phyloP scores from a whole-genome alignment of 2,888 invertebrate species.

The Cataglyphis cursor region DNA sequence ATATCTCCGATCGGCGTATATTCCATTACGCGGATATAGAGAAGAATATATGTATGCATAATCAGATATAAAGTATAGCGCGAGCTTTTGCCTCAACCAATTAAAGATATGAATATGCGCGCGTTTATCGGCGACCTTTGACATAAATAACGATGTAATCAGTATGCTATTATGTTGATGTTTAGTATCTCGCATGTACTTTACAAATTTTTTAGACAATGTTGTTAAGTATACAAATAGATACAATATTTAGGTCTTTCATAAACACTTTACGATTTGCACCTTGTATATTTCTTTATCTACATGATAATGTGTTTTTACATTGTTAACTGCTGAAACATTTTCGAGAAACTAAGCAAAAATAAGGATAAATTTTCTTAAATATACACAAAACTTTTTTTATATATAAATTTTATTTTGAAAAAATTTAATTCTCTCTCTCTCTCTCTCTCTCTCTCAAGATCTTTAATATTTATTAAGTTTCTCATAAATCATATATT shows the following conservation, averaged over 20 bases:
- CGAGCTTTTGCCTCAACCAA: background rate
- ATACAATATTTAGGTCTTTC: background rate
- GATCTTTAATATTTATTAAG: background rate
- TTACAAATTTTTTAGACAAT: conserved; percentile 9
- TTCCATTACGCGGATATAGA: background rate
- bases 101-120: background rate
- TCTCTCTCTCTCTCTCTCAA: background rate
- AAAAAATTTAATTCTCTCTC: too few relatives aligned
- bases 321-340: background rate
- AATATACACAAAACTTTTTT: background rate
- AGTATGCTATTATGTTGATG: background rate
- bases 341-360: background rate
- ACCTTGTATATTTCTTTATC: background rate
- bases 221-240: background rate
- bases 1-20: conserved; percentile 6
- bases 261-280: background rate
- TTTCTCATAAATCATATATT: background rate
- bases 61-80: conserved; percentile 21
- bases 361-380: background rate
- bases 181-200: background rate
- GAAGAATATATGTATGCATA: background rate
- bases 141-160: conserved; percentile 27
- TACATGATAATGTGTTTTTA: background rate
- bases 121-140: background rate
- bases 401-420: background rate